Conservation (phyloP, 2,888 invertebrate genomes). For the Gari tellinella region DNA sequence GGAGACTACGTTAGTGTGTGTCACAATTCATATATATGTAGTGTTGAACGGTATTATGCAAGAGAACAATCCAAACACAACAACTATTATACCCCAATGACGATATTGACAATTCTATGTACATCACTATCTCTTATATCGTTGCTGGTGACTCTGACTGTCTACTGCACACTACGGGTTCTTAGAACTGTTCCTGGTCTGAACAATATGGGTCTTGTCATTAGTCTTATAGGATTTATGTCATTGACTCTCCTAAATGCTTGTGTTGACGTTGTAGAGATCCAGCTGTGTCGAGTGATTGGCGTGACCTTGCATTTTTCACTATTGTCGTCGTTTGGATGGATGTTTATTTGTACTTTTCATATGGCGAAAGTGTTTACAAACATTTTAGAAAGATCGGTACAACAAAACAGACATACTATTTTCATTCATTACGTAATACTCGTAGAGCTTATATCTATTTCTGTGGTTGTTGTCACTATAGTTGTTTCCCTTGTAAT, state of each 20-base stretch:
- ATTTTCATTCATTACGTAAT: no score
- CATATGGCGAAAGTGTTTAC: conserved; percentile 51
- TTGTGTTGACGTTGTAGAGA: neutral
- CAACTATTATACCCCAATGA: no score
- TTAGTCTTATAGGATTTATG: neutral
- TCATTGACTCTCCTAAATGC: neutral
- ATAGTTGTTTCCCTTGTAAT: no score
- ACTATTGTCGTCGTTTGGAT: conserved; percentile 13
- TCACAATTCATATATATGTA: no score
- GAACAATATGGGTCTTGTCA: conserved; percentile 14
- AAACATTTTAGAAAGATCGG: conserved; percentile 18
- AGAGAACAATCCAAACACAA: no score
- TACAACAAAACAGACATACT: no score
- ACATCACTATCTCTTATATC: no score
- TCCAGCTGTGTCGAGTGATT: conserved; percentile 1
- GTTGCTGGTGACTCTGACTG: neutral
- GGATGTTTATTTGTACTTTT: conserved; percentile 43
- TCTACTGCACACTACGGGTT: neutral
- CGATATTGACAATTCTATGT: no score
- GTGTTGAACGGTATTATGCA: no score
- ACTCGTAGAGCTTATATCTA: no score
- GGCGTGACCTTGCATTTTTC: conserved; percentile 6
- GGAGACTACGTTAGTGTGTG: no score
- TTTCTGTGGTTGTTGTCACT: no score
- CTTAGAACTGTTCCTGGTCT: conserved; percentile 8